Percentiles rank a stretch among this genome's conserved stretches.
These are phyloP conservation scores for Apodemus speciosus DNA, from an alignment of 2,113 vertebrate species.

Conservation along the genomic window DNA sequence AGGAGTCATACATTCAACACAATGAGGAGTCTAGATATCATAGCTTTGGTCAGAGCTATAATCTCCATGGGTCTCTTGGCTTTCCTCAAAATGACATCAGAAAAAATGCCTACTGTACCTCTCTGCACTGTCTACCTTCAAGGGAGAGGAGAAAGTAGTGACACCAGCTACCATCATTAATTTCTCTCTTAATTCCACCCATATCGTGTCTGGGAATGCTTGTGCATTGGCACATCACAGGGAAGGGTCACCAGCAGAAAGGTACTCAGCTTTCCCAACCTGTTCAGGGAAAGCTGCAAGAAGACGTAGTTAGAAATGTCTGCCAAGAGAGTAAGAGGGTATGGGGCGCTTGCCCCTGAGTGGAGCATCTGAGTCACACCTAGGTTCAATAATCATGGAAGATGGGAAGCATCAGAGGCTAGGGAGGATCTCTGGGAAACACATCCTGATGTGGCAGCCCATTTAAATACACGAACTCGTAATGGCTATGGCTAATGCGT, in stretches of 20 bases:
- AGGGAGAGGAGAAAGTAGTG: not conserved
- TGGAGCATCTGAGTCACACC: not conserved
- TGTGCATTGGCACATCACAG: not conserved
- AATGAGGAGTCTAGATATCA: not conserved
- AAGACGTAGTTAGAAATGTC: not conserved
- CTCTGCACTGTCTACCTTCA: not conserved
- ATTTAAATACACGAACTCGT: not conserved
- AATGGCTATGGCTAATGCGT: not conserved
- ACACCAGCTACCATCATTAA: not conserved
- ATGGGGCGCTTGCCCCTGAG: not conserved
- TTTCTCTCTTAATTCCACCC: not conserved
- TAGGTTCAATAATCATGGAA: not conserved
- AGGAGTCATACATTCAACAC: not conserved
- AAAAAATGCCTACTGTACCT: not conserved
- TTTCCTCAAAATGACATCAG: not conserved
- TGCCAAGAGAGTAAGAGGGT: not conserved
- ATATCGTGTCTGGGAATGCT: not conserved
- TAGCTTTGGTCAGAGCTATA: not conserved
- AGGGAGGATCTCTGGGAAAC: not conserved
- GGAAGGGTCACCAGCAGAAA: not conserved
- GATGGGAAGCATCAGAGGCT: not conserved
- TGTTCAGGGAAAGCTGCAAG: not conserved
- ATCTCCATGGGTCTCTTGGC: not conserved
- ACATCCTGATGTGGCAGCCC: not conserved
- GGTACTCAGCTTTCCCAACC: not conserved